phyloP scores from a whole-genome alignment of 2,797 vertebrate species.

The Acestrorhynchus altus region DNA sequence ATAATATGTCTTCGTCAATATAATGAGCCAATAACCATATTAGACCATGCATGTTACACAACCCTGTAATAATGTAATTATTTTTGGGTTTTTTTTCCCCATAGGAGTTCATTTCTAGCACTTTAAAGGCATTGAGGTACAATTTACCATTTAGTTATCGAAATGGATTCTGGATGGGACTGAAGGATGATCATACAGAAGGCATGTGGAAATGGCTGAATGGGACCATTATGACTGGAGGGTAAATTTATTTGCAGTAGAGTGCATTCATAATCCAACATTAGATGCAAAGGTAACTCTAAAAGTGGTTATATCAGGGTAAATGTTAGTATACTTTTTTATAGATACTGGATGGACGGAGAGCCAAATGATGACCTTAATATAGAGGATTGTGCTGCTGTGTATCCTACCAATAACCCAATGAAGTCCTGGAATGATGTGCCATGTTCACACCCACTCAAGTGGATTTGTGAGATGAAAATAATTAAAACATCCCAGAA shows the following conservation, averaged over 20 bases:
- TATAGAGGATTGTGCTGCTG: slow-evolving; percentile 73
- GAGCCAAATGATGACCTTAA: slow-evolving; percentile 10
- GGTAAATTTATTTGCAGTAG: slow-evolving; percentile 57
- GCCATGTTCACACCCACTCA: slow-evolving; percentile 63
- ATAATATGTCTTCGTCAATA: neutral
- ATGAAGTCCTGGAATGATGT: slow-evolving; percentile 75
- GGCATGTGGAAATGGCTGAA: slow-evolving; percentile 75
- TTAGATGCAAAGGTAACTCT: too few relatives aligned
- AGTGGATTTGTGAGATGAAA: slow-evolving; percentile 77
- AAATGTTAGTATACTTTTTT: neutral
- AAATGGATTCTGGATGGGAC: slow-evolving; percentile 51
- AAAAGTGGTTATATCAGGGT: neutral
- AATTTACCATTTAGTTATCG: neutral
- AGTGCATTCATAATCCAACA: neutral
- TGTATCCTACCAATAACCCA: slow-evolving; percentile 62
- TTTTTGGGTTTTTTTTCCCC: neutral
- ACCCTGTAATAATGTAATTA: neutral
- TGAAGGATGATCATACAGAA: slow-evolving; percentile 64
- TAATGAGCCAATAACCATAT: neutral
- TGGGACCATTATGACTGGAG: slow-evolving; percentile 59
- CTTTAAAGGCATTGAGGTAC: slow-evolving; percentile 34
- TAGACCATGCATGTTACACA: neutral
- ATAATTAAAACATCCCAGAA: slow-evolving; percentile 20
- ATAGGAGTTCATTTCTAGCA: slow-evolving; percentile 31
- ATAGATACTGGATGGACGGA: slow-evolving; percentile 69